These are phyloP conservation scores for Prinia subflava DNA, from an alignment of 2,113 vertebrate species.

Conservation along the genomic window DNA sequence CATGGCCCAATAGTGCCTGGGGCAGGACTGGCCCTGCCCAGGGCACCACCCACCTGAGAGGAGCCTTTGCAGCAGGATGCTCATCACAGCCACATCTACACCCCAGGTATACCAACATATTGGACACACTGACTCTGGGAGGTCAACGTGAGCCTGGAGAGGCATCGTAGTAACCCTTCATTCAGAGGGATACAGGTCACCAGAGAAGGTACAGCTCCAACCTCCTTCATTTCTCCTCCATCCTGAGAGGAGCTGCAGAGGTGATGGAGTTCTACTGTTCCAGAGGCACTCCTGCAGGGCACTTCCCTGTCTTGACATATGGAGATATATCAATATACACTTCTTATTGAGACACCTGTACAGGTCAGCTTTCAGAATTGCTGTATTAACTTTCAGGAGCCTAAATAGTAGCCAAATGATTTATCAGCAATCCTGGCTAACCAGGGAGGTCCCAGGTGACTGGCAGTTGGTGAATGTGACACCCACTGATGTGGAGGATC, in stretches of 20 bases:
- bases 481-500: not conserved
- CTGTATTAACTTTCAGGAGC: not conserved
- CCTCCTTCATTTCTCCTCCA: accelerated
- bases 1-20: not conserved
- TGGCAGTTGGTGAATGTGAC: not conserved
- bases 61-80: accelerated
- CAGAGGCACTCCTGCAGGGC: not conserved
- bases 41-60: not conserved
- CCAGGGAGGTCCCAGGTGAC: not conserved
- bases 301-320: not conserved
- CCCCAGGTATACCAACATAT: not conserved
- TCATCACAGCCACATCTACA: not conserved
- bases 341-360: not conserved
- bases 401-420: not conserved
- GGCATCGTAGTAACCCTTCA: not conserved
- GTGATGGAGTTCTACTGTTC: not conserved
- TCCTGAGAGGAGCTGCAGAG: not conserved
- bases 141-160: accelerated
- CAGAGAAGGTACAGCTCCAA: not conserved
- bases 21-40: not conserved
- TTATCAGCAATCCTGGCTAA: not conserved
- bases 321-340: not conserved
- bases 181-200: not conserved
- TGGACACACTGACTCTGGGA: not conserved
- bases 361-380: not conserved